A percentile compares a stretch with the other conserved stretches of the same genome.
phyloP scores from a whole-genome alignment of 1,140 invertebrate species.

The Platyura marginata region DNA sequence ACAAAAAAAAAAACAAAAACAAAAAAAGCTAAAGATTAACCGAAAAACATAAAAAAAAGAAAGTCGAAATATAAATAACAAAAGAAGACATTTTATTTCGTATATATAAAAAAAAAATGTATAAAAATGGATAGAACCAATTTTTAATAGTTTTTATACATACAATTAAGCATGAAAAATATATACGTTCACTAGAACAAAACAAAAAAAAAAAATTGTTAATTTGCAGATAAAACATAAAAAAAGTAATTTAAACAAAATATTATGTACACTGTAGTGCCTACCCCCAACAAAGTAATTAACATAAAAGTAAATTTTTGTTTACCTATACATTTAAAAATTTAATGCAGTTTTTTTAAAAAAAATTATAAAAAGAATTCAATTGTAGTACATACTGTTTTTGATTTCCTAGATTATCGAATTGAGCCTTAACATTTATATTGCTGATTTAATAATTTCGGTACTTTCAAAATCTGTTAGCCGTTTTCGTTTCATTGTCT shows the following conservation, averaged over 20 bases:
- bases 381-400: too few species aligned
- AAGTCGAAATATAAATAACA: conserved; percentile 3
- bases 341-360: too few species aligned
- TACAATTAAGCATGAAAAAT: background rate
- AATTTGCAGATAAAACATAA: conserved; percentile 1
- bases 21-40: background rate
- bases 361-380: too few species aligned
- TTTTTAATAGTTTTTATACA: background rate
- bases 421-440: too few species aligned
- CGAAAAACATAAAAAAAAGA: background rate
- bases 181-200: background rate
- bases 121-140: background rate
- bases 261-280: conserved; percentile 16
- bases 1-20: background rate
- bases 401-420: too few species aligned
- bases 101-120: background rate
- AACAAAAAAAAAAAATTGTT: background rate
- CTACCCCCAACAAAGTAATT: conserved; percentile 12
- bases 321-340: too few species aligned
- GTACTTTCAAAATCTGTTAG: too few species aligned
- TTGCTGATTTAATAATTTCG: too few species aligned
- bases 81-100: background rate
- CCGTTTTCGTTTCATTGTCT: too few species aligned
- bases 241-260: conserved; percentile 1
- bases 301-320: conserved; percentile 10